Conservation (phyloP, 2,797 vertebrate genomes). For the Lagocephalus sceleratus region DNA sequence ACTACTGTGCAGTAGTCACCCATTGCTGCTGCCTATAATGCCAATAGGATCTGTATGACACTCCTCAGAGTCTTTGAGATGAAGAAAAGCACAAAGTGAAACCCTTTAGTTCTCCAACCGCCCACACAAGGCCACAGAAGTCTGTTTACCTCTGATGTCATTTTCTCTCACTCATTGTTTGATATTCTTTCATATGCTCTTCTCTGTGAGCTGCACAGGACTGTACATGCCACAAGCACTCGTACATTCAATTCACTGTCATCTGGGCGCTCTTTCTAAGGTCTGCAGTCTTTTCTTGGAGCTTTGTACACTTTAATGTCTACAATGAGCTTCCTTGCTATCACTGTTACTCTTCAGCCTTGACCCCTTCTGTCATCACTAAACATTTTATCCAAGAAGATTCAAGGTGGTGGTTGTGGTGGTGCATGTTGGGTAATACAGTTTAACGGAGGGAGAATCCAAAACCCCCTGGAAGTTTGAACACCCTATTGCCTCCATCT, state of each 20-base stretch:
- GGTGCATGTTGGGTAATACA: slow-evolving; percentile 57
- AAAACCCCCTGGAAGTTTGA: slow-evolving; percentile 25
- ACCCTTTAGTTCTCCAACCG: slow-evolving; percentile 29
- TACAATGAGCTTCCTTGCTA: slow-evolving; percentile 32
- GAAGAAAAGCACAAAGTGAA: slow-evolving; percentile 55
- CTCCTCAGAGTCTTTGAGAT: slow-evolving; percentile 39
- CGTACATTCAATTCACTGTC: slow-evolving; percentile 7
- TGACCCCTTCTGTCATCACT: slow-evolving; percentile 35
- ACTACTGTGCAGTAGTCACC: slow-evolving; percentile 11
- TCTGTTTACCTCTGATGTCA: slow-evolving; percentile 45
- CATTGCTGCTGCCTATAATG: slow-evolving; percentile 34
- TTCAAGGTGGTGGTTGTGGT: slow-evolving; percentile 35
- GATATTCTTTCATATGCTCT: slow-evolving; percentile 15
- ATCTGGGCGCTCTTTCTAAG: slow-evolving; percentile 6
- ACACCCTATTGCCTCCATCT: slow-evolving; percentile 29
- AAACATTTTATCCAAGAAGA: slow-evolving; percentile 38
- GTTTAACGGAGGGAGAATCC: slow-evolving; percentile 49
- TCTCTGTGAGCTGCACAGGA: slow-evolving; percentile 30
- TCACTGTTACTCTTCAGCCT: slow-evolving; percentile 11
- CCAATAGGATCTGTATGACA: slow-evolving; percentile 39
- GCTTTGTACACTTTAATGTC: slow-evolving; percentile 34
- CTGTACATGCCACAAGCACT: slow-evolving; percentile 17
- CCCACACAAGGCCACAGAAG: slow-evolving; percentile 41
- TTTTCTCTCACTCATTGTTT: slow-evolving; percentile 21
- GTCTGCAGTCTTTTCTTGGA: slow-evolving; percentile 25